Evolutionary conservation across 2,113 vertebrate genomes (phyloP).

Genomic region (Salvelinus namaycush): DNA sequence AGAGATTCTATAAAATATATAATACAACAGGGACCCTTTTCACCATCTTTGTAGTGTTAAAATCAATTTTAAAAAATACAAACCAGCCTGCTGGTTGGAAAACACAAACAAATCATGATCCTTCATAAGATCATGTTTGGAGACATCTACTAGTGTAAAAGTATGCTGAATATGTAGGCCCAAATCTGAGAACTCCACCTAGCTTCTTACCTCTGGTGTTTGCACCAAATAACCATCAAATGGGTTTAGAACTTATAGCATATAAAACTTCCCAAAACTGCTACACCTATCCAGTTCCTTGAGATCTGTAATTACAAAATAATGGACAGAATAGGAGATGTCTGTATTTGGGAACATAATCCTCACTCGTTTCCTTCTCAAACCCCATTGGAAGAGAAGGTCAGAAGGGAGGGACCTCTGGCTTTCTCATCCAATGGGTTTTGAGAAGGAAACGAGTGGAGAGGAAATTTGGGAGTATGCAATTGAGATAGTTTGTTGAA

Average conservation of each 20-base stretch:
- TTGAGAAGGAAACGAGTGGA: no score
- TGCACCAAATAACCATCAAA: background rate
- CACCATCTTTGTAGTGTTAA: conserved; percentile 11
- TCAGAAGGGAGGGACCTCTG: no score
- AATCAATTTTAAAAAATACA: background rate
- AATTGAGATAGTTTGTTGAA: no score
- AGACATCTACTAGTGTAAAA: conserved; percentile 5
- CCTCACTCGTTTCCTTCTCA: no score
- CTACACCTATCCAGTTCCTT: no score
- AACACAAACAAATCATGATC: background rate
- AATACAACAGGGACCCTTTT: background rate
- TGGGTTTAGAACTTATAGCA: background rate
- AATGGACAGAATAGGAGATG: no score
- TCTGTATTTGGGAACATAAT: no score
- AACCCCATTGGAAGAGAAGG: no score
- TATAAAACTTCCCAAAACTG: no score
- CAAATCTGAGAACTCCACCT: background rate
- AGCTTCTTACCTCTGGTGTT: conserved; percentile 5
- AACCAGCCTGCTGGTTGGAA: conserved; percentile 62
- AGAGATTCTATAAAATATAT: background rate
- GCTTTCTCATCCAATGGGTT: no score
- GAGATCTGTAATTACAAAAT: no score
- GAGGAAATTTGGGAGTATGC: no score
- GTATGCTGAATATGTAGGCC: background rate
- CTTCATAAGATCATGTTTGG: background rate